Evolutionary conservation across 2,113 vertebrate genomes (phyloP).

Genomic region (Chionis minor): DNA sequence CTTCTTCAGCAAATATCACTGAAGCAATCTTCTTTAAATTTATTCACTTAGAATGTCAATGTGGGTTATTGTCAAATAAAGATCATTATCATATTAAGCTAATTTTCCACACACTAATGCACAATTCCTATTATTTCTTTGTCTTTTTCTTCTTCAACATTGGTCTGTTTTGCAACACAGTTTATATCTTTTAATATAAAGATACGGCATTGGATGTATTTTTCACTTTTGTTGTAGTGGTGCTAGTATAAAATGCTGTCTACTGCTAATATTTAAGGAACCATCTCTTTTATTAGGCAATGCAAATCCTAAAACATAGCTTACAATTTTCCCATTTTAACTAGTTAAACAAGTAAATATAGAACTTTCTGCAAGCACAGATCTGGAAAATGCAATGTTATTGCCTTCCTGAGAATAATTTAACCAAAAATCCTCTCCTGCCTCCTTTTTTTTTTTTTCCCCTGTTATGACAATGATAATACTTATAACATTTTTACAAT

Average conservation of each 20-base stretch:
- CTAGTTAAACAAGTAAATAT: background rate
- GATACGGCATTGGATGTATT: background rate
- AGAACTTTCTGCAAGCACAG: background rate
- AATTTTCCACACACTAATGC: background rate
- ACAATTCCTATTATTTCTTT: background rate
- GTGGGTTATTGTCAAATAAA: background rate
- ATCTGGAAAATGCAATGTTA: background rate
- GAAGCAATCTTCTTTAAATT: background rate
- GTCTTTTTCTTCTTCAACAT: background rate
- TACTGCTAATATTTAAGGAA: background rate
- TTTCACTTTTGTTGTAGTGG: background rate
- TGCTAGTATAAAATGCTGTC: background rate
- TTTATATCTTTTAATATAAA: background rate
- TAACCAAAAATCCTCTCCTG: background rate
- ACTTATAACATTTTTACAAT: background rate
- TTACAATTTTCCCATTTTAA: background rate
- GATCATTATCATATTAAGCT: background rate
- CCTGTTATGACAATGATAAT: accelerated
- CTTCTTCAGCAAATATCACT: background rate
- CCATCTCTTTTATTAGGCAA: background rate
- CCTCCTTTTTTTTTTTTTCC: background rate
- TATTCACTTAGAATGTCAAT: background rate
- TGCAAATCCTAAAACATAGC: background rate
- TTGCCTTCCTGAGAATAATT: background rate
- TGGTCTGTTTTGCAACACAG: background rate